Percentiles rank a stretch among this genome's conserved stretches.
These are phyloP conservation scores for Dryococelus australis DNA, from an alignment of 2,888 invertebrate genomes.

Conservation along the genomic window DNA sequence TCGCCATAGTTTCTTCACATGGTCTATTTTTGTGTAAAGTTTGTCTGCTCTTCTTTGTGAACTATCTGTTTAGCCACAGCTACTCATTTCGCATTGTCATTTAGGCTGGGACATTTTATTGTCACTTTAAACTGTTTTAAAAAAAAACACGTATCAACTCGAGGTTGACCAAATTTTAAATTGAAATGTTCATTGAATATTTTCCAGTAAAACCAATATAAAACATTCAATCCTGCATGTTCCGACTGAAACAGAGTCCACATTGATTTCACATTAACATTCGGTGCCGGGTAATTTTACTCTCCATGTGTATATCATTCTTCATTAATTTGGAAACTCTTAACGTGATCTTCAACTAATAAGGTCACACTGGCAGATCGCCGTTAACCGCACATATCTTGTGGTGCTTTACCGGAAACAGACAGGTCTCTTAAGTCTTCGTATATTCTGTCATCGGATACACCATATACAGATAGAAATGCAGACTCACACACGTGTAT, in stretches of 20 bases:
- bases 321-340: constrained; percentile 17
- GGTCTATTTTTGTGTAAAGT: too few relatives aligned
- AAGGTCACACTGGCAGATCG: not conserved
- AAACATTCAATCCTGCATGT: not conserved
- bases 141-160: too few relatives aligned
- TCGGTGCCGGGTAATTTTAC: not conserved
- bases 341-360: not conserved
- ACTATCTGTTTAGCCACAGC: too few relatives aligned
- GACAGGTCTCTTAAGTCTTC: not conserved
- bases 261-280: not conserved
- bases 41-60: too few relatives aligned
- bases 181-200: too few relatives aligned
- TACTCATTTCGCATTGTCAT: too few relatives aligned
- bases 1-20: too few relatives aligned
- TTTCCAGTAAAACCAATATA: not conserved
- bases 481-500: too few relatives aligned
- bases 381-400: not conserved
- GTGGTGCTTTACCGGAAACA: not conserved
- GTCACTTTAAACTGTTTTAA: too few relatives aligned
- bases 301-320: not conserved
- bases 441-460: not conserved
- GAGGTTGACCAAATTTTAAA: too few relatives aligned
- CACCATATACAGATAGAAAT: not conserved
- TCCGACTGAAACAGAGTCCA: not conserved
- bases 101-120: too few relatives aligned